Conservation (phyloP, 2,797 vertebrate genomes). For the Sarcoramphus papa region DNA sequence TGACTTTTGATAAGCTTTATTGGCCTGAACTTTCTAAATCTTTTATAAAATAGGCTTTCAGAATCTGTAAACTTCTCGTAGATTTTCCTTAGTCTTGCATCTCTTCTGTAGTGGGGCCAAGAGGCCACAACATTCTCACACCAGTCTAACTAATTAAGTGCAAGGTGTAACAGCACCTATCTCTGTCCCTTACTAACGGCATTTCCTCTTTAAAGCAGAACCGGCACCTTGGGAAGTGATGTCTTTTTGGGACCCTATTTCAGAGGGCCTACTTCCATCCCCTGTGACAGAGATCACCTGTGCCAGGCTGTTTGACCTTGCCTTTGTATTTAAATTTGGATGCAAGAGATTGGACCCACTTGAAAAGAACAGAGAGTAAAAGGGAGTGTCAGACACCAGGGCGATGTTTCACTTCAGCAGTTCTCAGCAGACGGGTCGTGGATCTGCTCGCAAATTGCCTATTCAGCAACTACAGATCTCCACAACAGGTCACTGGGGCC, state of each 20-base stretch:
- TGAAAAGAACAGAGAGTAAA: too few relatives aligned
- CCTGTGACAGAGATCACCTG: too few relatives aligned
- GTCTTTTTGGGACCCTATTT: not conserved
- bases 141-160: not conserved
- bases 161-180: not conserved
- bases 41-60: not conserved
- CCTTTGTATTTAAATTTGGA: not conserved
- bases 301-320: too few relatives aligned
- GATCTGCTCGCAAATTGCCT: not conserved
- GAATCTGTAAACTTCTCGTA: rapidly evolving
- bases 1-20: not conserved
- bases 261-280: not conserved
- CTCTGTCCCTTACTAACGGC: not conserved
- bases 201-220: not conserved
- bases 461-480: not conserved
- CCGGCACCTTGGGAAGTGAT: not conserved
- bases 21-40: not conserved
- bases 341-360: not conserved
- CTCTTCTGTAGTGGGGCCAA: not conserved
- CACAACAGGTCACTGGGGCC: too few relatives aligned
- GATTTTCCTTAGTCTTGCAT: not conserved
- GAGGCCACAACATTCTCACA: not conserved
- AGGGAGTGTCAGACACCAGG: too few relatives aligned
- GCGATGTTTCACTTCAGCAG: rapidly evolving
- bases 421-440: not conserved